Evolutionary conservation across 2,113 vertebrate species (phyloP), one percentile per base, ranked within the genome.

Genomic region (Macquaria australasica): DNA sequence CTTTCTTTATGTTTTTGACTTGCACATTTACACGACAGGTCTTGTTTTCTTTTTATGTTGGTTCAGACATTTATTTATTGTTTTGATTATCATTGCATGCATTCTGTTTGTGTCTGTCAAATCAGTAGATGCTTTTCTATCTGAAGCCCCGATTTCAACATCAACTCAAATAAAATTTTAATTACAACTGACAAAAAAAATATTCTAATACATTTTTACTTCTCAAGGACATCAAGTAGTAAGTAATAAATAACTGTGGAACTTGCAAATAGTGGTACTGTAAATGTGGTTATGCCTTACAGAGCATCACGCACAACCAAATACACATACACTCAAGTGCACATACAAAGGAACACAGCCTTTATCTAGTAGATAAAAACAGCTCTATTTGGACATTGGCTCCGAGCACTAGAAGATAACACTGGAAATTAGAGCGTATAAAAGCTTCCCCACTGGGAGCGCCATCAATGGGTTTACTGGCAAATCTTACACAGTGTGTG

Each of bases 371-470:
- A 79, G 83, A 76, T 83, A 80, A 82, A 91, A 85, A 89, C 48
- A 67, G 73, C 81, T 87, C 77, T 83, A 79, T 94, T 90, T 92
- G 81, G 86, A 71, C 73, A 69, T 37, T 62, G 79, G 79, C 87
- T 83, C 70, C 1, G 8, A 89, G 81, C 84, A 81, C 81, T 41
- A 72, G 43, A 82, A 74, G 75, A 93, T 85, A 91, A 86, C 82
- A 55, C 62, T 82, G 86, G 74, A 93, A 93, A 91, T 90, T 87
- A 93, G 82, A 92, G 81, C 59, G 72, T 82, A 89, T 88, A 89
- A 89, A 91, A 87, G 55, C 82, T 66, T 77, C 67, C 89, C 88
- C 87, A 81, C 67, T 77, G 88, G 88, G 89, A 75, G 62, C 20
- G 18, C 79, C 39, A 60, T 87, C 75, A 77, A 21, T 80, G 59